Evolutionary conservation across 2,113 vertebrate species (phyloP).

Genomic region (Kobus ellipsiprymnus): DNA sequence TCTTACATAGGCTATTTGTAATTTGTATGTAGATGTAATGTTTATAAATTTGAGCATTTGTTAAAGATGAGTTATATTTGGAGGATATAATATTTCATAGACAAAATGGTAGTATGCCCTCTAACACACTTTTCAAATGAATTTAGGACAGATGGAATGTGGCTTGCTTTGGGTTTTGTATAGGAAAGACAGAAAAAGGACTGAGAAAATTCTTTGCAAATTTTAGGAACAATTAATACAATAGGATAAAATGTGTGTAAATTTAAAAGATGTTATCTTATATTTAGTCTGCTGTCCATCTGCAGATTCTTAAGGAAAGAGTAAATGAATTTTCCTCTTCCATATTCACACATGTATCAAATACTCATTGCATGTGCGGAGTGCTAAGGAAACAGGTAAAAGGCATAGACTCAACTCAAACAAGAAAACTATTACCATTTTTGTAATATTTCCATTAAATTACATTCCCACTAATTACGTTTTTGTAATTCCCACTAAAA

Average conservation of each 20-base stretch:
- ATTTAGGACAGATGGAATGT: background rate
- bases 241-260: background rate
- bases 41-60: conserved; percentile 25
- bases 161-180: background rate
- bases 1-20: background rate
- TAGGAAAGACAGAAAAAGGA: background rate
- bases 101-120: background rate
- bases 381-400: background rate
- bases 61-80: background rate
- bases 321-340: background rate
- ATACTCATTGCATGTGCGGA: background rate
- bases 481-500: background rate
- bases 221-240: background rate
- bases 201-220: background rate
- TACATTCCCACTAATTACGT: background rate
- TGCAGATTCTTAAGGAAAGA: background rate
- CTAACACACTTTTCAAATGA: background rate
- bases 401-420: background rate
- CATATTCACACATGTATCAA: background rate
- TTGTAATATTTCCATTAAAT: background rate
- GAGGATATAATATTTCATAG: background rate
- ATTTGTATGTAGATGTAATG: background rate
- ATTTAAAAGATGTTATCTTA: background rate
- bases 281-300: background rate
- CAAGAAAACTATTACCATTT: background rate